Evolutionary conservation across 2,797 vertebrate genomes (phyloP).

Genomic region (Esox masquinongy): DNA sequence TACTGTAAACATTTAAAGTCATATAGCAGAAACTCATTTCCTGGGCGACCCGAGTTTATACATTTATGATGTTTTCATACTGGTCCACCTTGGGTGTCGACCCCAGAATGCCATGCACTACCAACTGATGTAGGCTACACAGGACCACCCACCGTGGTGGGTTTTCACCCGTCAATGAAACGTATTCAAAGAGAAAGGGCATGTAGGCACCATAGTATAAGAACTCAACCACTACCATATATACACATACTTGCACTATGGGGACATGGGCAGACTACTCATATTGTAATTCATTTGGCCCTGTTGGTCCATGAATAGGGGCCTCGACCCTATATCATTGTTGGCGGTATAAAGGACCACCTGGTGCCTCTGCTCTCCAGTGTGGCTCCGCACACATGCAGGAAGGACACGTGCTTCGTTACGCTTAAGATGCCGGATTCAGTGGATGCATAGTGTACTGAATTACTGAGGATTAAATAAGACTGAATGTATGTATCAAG

Average conservation of each 20-base stretch:
- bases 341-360: neutral
- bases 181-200: neutral
- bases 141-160: neutral
- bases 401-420: constrained; percentile 24
- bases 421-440: constrained; percentile 33
- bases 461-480: constrained; percentile 47
- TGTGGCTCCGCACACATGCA: neutral
- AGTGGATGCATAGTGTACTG: constrained; percentile 19
- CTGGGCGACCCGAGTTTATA: no score
- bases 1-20: neutral
- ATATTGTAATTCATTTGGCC: neutral
- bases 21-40: no score
- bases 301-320: neutral
- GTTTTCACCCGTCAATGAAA: neutral
- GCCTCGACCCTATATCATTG: neutral
- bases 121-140: no score
- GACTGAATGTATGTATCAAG: constrained; percentile 20
- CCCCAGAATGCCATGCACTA: no score
- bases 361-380: neutral
- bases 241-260: no score
- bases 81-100: no score
- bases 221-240: neutral
- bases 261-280: neutral
- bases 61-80: no score
- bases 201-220: neutral